Evolutionary conservation across 2,888 invertebrate genomes (phyloP), one percentile per base, ranked within the genome.

Genomic region (Patella pellucida): DNA sequence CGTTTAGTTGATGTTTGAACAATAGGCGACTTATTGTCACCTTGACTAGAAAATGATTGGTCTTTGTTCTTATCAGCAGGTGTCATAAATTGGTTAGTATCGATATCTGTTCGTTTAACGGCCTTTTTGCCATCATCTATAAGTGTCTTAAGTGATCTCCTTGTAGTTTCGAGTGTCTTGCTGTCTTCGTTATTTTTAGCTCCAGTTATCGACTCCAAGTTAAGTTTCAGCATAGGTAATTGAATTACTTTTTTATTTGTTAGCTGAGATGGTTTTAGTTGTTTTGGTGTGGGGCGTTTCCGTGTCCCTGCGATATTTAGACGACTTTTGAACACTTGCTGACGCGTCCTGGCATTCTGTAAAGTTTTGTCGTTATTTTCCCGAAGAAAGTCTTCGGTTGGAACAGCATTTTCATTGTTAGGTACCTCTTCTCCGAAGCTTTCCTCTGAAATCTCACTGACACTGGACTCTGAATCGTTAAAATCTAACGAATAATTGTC

Each of bases 101-200:
- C 14, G 23, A 62, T 62, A 11, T 62, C 62, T 12, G 62, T 23
- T 62, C 19, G 11, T 62, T 62, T 19, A 23, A 62, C 11, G 19
- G 9, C 9, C 9, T 23, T 9, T 14, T 62, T 62, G 23, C 62
- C 11, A 62, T 62, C 62, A 62, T 62, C 62, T 11, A 62, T 62
- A 62, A 62, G 62, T 62, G 62, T 62, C 11, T 23, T 19, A 62
- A 62, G 62, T 62, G 62, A 23, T 62, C 23, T 62, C 23, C 62
- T 19, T 23, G 62, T 62, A 23, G 12, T 62, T 62, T 62, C 62
- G 23, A 62, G 62, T 62, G 62, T 23, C 23, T 23, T 19, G 23
- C 3, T 62, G 62, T 62, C 62, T 62, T 62, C 62, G 62, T 62
- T 62, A 62, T 62, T 62, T 23, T 23, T 62, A 23, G 62, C 19